Base-by-base conservation (phyloP, 2,888 invertebrate genomes). In the Tetranychus piercei region DNA sequence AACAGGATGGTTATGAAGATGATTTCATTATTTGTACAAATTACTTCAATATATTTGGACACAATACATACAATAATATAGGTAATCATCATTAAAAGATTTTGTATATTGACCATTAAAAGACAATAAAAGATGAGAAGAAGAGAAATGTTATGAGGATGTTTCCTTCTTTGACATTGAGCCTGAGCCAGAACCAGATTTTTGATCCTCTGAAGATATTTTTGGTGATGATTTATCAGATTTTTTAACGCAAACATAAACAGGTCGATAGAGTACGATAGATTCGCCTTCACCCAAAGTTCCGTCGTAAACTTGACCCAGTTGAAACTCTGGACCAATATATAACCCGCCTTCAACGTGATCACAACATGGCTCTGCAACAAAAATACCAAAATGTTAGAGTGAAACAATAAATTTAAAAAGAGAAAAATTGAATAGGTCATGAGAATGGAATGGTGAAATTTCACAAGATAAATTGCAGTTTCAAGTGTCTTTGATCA, bases 341-440 rank as follows among this genome's bases (percentile, higher is more conserved):
- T 89, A 90, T 82, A 87, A 86, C 1, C 90, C 90, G 15, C 89
- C 90, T 82, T 90, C 90, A 0, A 89, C 88, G 79, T 88, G 87
- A 72, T 88, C 86, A 75, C 86, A 87, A 44, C 88, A 88, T 76
- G 86, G 86, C 80, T 89, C 89, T 90, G 81, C 6, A 82, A 11
- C 15, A 67, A 44, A 15, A 15, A 34, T 34, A 34, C 4, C 2
- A 18, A 65, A 65, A 65, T 65, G 65, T 65, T 34, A 34, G 34
- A 34, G 3, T 23, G 4, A 34, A 34, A 34, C 4, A 34, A 34
- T 34, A 67, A 23, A 6, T 1, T 23, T 34, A 34, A 34, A 34
- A 34, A 34, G 5, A 34, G 1, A 44, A 22, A n/a, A 72, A 72
- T 74, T 4, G 3, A 18, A 15, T 66, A n/a, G 9, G n/a, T 22